Conservation (phyloP, 1,140 invertebrate genomes). For the Cotesia glomerata region DNA sequence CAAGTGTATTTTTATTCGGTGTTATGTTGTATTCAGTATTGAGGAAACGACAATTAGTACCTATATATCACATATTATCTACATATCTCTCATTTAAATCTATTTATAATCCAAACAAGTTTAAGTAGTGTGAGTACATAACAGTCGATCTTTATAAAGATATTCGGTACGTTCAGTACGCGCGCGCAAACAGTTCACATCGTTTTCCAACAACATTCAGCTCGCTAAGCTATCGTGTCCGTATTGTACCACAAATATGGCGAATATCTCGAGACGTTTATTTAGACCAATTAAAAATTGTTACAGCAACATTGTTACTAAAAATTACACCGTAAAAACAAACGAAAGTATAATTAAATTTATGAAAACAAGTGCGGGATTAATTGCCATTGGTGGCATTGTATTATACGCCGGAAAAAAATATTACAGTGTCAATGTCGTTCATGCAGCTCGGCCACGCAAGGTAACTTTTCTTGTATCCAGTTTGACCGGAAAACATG, state of each 20-base stretch:
- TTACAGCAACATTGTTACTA: not conserved
- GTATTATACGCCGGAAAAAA: conserved; percentile 37
- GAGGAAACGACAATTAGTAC: no score
- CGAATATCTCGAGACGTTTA: conserved; percentile 22
- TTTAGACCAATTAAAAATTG: not conserved
- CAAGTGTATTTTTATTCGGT: no score
- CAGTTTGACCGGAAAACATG: conserved; percentile 14
- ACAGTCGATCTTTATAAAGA: not conserved
- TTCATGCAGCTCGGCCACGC: conserved; percentile 43
- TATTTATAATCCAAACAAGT: conserved; percentile 4
- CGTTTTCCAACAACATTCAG: not conserved
- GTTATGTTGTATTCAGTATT: no score
- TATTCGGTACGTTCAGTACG: not conserved
- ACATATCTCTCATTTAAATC: not conserved
- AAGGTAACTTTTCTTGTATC: conserved; percentile 39
- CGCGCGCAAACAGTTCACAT: not conserved
- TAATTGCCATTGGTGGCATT: conserved; percentile 36
- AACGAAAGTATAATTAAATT: not conserved
- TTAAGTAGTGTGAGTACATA: not conserved
- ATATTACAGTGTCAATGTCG: conserved; percentile 32
- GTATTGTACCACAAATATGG: conserved; percentile 27
- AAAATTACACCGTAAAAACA: not conserved
- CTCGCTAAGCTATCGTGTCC: not conserved
- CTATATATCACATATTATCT: no score
- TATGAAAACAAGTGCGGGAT: conserved; percentile 24